Conservation (phyloP, 2,113 vertebrate genomes). For the Columba livia region DNA sequence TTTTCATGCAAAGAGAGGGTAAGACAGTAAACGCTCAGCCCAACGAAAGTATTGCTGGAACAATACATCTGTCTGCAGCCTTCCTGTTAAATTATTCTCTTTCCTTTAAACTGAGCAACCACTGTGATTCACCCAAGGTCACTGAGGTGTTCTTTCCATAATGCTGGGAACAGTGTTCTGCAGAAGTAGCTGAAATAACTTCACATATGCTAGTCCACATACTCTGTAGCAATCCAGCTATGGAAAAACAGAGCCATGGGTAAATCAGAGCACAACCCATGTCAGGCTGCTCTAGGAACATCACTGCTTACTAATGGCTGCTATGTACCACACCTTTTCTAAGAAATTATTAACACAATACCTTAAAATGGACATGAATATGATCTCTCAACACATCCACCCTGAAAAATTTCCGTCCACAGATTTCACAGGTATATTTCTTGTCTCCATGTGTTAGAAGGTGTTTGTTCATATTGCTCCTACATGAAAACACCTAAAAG, state of each 20-base stretch:
- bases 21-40: neutral
- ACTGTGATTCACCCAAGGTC: neutral
- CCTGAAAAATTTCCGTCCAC: slow-evolving; percentile 96
- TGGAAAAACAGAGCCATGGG: neutral
- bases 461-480: slow-evolving; percentile 99
- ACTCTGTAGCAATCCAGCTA: neutral
- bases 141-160: neutral
- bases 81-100: neutral
- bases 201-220: neutral
- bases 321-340: neutral
- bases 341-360: slow-evolving; percentile 41
- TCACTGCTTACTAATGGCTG: neutral
- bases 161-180: neutral
- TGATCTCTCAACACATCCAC: slow-evolving; percentile 97
- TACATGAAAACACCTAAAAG: slow-evolving; percentile 94
- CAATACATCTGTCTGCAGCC: neutral
- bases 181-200: neutral
- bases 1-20: neutral
- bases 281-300: neutral
- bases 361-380: slow-evolving; percentile 99
- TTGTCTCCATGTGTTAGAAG: slow-evolving; percentile 97
- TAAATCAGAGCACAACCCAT: neutral
- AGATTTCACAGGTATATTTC: slow-evolving; percentile 99
- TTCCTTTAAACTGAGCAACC: neutral
- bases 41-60: neutral